Evolutionary conservation across 2,797 vertebrate species (phyloP).

Genomic region (Naso thynnoides): DNA sequence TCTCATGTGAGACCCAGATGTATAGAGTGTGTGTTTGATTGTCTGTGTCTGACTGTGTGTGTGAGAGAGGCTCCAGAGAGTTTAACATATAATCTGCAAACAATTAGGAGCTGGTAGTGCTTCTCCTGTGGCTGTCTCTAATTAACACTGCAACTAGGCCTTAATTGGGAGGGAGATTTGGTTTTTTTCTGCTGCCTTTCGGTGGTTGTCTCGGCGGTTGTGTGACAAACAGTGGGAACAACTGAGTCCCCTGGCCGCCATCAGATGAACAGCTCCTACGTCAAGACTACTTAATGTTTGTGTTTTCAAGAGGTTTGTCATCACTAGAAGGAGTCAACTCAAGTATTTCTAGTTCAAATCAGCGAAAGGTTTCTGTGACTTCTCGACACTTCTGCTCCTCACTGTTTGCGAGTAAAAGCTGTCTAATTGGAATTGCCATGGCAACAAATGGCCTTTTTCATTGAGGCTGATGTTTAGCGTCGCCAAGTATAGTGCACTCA

Average conservation of each 20-base stretch:
- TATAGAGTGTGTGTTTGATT: constrained; percentile 29
- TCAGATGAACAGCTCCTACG: constrained; percentile 42
- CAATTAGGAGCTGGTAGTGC: constrained; percentile 90
- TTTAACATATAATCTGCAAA: constrained; percentile 89
- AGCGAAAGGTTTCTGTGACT: constrained; percentile 10
- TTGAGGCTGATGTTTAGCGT: constrained; percentile 58
- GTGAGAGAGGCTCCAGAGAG: constrained; percentile 72
- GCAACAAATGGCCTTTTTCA: constrained; percentile 81
- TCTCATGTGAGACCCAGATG: constrained; percentile 83
- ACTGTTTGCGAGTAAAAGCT: constrained; percentile 59
- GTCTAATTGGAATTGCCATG: constrained; percentile 77
- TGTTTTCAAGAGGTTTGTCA: constrained; percentile 16
- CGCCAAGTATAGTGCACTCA: constrained; percentile 79
- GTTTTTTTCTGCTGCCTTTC: constrained; percentile 52
- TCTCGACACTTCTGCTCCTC: constrained; percentile 15
- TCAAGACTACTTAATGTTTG: constrained; percentile 24
- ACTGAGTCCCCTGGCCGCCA: constrained; percentile 30
- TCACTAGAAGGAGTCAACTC: constrained; percentile 18
- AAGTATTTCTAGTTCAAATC: constrained; percentile 16
- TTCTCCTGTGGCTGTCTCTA: constrained; percentile 88
- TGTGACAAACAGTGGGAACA: constrained; percentile 56
- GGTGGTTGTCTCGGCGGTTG: constrained; percentile 52
- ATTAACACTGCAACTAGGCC: constrained; percentile 88
- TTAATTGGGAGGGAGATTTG: constrained; percentile 74
- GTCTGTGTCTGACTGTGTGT: constrained; percentile 27